Evolutionary conservation across 2,888 invertebrate genomes (phyloP).

Genomic region (Noctua fimbriata): DNA sequence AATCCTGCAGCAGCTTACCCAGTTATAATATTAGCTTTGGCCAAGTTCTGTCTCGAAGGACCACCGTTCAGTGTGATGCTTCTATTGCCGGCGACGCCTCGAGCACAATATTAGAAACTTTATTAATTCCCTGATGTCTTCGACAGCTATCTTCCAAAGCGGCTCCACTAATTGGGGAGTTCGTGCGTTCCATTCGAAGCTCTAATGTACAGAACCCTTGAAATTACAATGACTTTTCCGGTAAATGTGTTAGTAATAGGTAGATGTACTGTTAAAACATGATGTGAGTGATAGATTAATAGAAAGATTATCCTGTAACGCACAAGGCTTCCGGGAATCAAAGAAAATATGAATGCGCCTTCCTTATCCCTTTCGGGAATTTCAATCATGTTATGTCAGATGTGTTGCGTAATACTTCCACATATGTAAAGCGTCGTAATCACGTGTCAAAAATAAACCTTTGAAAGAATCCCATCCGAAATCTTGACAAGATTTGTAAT

Average conservation of each 20-base stretch:
- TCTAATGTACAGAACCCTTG: not conserved
- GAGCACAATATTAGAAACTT: constrained; percentile 63
- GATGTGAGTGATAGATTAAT: constrained; percentile 12
- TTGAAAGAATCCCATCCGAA: constrained; percentile 18
- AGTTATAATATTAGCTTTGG: constrained; percentile 60
- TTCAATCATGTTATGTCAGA: not conserved
- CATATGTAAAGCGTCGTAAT: not conserved
- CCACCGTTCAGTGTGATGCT: constrained; percentile 59
- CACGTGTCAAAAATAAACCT: constrained; percentile 17
- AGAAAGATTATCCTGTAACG: not conserved
- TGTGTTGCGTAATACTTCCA: not conserved
- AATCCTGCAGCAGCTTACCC: constrained; percentile 37
- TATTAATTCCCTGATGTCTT: constrained; percentile 61
- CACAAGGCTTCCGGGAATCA: not conserved
- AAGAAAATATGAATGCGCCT: not conserved
- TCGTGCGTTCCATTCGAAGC: constrained; percentile 31
- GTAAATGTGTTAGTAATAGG: constrained; percentile 3
- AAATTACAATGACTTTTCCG: constrained; percentile 8
- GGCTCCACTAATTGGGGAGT: constrained; percentile 43
- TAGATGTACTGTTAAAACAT: not conserved
- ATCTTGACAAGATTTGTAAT: constrained; percentile 50
- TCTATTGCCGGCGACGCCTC: constrained; percentile 56
- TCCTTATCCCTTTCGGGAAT: not conserved
- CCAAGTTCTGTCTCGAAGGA: constrained; percentile 66
- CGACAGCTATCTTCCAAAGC: constrained; percentile 48